A percentile compares a stretch with the other conserved stretches of the same genome.
phyloP scores from a whole-genome alignment of 2,888 invertebrate genomes.

The Callinectes sapidus region DNA sequence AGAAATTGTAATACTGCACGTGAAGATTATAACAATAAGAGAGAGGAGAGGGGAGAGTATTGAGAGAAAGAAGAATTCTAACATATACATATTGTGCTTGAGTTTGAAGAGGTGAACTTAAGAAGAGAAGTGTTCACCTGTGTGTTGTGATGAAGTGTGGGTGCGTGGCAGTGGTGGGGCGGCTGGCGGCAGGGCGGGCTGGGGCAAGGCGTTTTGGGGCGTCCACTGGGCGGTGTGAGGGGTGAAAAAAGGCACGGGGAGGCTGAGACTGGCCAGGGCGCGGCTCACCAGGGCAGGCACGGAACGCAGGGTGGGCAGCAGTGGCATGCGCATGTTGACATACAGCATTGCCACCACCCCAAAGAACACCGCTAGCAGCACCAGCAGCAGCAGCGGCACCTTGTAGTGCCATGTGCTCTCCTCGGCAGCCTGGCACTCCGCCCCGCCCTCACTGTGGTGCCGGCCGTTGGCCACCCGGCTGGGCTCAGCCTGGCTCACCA shows the following conservation, averaged over 20 bases:
- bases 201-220: neutral
- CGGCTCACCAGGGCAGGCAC: conserved; percentile 57
- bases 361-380: conserved; percentile 64
- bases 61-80: too few species aligned
- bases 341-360: conserved; percentile 59
- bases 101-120: too few species aligned
- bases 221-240: conserved; percentile 14
- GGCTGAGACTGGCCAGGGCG: conserved; percentile 41
- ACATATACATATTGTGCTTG: too few species aligned
- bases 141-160: neutral
- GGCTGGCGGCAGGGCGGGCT: neutral
- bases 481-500: conserved; percentile 47
- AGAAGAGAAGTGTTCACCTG: neutral
- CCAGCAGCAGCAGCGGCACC: conserved; percentile 58
- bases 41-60: too few species aligned
- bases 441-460: conserved; percentile 49
- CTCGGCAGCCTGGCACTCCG: conserved; percentile 27
- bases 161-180: neutral
- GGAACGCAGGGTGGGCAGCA: conserved; percentile 61
- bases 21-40: too few species aligned
- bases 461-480: conserved; percentile 60
- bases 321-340: conserved; percentile 63
- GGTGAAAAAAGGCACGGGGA: conserved; percentile 66
- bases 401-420: conserved; percentile 66
- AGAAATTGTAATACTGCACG: too few species aligned